These are phyloP conservation scores for Astropecten irregularis DNA, from an alignment of 53 echinoderm and acorn worm genomes.

Conservation along the genomic window DNA sequence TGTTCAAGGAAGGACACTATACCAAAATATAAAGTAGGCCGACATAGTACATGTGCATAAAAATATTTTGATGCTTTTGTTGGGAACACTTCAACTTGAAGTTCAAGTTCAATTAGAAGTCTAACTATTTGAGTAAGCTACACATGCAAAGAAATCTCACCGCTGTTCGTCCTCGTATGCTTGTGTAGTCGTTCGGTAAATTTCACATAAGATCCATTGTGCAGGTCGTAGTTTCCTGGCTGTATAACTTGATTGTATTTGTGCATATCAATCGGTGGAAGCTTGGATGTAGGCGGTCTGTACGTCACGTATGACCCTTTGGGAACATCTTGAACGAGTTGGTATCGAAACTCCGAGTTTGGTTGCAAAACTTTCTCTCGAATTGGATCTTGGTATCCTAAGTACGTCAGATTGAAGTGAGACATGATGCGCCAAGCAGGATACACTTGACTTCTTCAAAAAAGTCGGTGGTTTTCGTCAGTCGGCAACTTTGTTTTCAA, in stretches of 20 bases:
- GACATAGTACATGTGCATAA: no score
- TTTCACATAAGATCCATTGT: constrained; percentile 93
- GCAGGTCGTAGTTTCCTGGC: constrained; percentile 76
- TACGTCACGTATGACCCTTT: constrained; percentile 88
- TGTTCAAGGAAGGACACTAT: no score
- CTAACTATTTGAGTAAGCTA: no score
- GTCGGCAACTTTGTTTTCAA: no score
- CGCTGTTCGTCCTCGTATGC: constrained; percentile 80
- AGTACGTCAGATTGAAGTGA: constrained; percentile 86
- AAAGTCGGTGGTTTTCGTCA: neutral
- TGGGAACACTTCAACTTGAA: no score
- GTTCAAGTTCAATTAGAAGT: no score
- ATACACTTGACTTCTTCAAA: neutral
- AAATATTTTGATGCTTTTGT: no score
- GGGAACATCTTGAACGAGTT: constrained; percentile 76
- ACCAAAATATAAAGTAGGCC: no score
- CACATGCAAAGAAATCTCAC: no score
- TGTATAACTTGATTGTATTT: constrained; percentile 90
- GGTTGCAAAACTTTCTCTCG: constrained; percentile 79
- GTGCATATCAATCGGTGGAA: constrained; percentile 93
- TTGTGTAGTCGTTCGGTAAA: constrained; percentile 89
- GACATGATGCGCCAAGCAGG: constrained; percentile 66
- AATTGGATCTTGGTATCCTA: constrained; percentile 93
- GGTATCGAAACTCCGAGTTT: constrained; percentile 82
- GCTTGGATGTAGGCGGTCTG: constrained; percentile 81